Conservation (phyloP, 2,797 vertebrate species). For the Gadopsis bispinosus region DNA sequence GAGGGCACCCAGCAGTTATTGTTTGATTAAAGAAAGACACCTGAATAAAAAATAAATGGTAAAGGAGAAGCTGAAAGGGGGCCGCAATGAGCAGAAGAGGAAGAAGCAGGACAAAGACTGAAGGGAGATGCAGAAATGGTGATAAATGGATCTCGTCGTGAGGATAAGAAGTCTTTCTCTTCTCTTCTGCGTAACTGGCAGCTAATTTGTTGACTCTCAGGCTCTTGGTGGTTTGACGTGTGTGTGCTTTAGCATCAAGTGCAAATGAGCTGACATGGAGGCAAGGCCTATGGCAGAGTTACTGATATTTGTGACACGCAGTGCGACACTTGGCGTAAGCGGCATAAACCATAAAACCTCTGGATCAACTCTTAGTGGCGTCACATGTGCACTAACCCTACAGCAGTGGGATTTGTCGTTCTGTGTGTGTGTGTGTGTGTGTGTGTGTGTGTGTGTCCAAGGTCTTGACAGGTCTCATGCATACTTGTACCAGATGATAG, state of each 20-base stretch:
- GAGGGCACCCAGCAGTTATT: neutral
- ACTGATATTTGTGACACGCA: slow-evolving; percentile 56
- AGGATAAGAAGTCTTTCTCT: slow-evolving; percentile 15
- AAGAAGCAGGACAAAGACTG: neutral
- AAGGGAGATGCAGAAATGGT: slow-evolving; percentile 14
- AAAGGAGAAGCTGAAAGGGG: neutral
- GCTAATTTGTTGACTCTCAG: slow-evolving; percentile 44
- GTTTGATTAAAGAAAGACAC: slow-evolving; percentile 9
- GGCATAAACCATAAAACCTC: slow-evolving; percentile 45
- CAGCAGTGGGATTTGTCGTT: slow-evolving; percentile 25
- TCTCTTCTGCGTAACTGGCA: slow-evolving; percentile 30
- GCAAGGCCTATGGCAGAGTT: slow-evolving; percentile 44
- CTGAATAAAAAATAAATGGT: neutral
- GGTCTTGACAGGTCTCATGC: slow-evolving; percentile 45
- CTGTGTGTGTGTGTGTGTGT: neutral
- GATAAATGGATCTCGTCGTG: slow-evolving; percentile 29
- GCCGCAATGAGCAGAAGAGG: neutral
- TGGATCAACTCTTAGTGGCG: neutral
- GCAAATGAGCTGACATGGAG: slow-evolving; percentile 60
- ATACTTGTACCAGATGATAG: slow-evolving; percentile 33
- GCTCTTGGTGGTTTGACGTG: slow-evolving; percentile 44
- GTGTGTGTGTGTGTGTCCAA: slow-evolving; percentile 1
- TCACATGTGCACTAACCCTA: slow-evolving; percentile 11
- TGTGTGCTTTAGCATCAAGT: slow-evolving; percentile 40
- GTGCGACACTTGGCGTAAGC: slow-evolving; percentile 31